Evolutionary conservation across 2,113 vertebrate species (phyloP).

Genomic region (Gobiocypris rarus): DNA sequence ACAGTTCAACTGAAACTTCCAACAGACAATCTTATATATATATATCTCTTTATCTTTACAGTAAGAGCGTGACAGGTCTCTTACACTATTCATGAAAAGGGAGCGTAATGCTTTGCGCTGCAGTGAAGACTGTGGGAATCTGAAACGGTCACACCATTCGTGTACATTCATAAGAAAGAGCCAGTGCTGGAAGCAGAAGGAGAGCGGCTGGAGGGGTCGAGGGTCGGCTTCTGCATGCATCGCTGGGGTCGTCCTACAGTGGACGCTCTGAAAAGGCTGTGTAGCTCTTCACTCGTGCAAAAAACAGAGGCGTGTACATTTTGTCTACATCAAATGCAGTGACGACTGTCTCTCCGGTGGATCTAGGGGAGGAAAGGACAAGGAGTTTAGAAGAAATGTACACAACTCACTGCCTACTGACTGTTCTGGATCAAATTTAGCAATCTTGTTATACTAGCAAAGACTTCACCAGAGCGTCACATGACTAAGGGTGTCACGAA

Average conservation of each 20-base stretch:
- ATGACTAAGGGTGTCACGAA: no score
- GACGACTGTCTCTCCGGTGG: slow-evolving; percentile 91
- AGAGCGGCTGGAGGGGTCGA: slow-evolving; percentile 44
- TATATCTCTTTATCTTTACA: slow-evolving; percentile 1
- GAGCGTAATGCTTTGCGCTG: background rate
- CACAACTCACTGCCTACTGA: background rate
- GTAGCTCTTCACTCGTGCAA: slow-evolving; percentile 96
- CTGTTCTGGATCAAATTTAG: background rate
- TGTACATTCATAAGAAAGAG: slow-evolving; percentile 58
- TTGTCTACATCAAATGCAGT: slow-evolving; percentile 94
- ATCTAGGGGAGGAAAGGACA: slow-evolving; percentile 72
- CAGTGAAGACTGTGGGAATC: slow-evolving; percentile 21
- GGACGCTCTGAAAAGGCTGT: slow-evolving; percentile 93
- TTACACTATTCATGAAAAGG: background rate
- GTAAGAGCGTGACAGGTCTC: background rate
- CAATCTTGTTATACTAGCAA: no score
- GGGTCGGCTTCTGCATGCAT: slow-evolving; percentile 46
- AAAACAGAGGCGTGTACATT: slow-evolving; percentile 95
- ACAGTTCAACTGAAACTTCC: slow-evolving; percentile 13
- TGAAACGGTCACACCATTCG: slow-evolving; percentile 33
- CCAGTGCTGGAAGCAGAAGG: slow-evolving; percentile 58
- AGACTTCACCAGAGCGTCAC: no score
- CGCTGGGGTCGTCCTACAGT: slow-evolving; percentile 74
- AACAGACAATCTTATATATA: background rate
- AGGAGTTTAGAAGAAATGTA: background rate